Percentiles rank a stretch among this genome's conserved stretches.
Conservation (phyloP, 2,888 invertebrate genomes). For the Argynnis bischoffii region DNA sequence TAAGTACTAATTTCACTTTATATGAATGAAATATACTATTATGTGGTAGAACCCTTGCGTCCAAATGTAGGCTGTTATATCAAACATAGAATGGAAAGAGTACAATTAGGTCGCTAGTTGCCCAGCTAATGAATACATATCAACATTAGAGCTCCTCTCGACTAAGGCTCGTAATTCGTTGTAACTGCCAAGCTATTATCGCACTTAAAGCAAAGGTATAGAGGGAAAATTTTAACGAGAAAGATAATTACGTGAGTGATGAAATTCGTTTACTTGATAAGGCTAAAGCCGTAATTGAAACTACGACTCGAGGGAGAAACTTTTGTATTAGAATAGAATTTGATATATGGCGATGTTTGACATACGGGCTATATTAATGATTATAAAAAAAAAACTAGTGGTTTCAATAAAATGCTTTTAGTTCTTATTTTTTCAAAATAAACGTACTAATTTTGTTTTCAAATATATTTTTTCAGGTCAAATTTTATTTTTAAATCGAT, state of each 20-base stretch:
- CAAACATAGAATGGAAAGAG: slow-evolving; percentile 12
- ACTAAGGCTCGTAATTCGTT: slow-evolving; percentile 16
- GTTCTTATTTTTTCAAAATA: too few relatives aligned
- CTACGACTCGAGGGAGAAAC: slow-evolving; percentile 23
- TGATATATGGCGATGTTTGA: slow-evolving; percentile 6
- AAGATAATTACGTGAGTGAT: slow-evolving; percentile 21
- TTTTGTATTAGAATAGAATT: slow-evolving; percentile 20
- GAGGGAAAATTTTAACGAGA: slow-evolving; percentile 14
- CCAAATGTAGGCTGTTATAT: neutral
- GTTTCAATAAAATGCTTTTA: too few relatives aligned
- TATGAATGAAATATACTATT: neutral
- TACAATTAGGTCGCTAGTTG: slow-evolving; percentile 31
- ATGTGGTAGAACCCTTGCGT: too few relatives aligned
- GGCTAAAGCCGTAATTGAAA: slow-evolving; percentile 30
- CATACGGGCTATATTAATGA: neutral
- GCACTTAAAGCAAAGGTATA: slow-evolving; percentile 16
- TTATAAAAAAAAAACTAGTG: too few relatives aligned
- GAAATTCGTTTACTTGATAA: slow-evolving; percentile 30
- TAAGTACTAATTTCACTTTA: slow-evolving; percentile 20
- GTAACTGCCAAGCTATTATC: slow-evolving; percentile 20
- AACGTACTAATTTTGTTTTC: too few relatives aligned
- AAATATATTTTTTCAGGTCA: too few relatives aligned
- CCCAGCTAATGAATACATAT: slow-evolving; percentile 33
- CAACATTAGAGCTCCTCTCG: slow-evolving; percentile 25
- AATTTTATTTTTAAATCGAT: too few relatives aligned